Evolutionary conservation across 2,888 invertebrate species (phyloP).

Genomic region (Brachyptera risi): DNA sequence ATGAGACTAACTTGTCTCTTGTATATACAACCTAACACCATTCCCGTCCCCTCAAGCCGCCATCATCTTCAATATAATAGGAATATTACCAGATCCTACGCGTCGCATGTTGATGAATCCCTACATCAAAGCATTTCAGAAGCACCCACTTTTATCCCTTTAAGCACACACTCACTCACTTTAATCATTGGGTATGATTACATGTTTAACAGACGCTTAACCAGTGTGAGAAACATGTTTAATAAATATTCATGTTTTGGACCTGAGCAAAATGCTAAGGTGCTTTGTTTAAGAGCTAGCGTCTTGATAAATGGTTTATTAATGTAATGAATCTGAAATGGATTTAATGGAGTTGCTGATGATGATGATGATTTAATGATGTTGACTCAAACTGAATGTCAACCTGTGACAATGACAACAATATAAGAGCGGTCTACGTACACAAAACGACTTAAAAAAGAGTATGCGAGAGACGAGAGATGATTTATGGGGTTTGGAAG

Average conservation of each 20-base stretch:
- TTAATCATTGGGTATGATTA: not conserved
- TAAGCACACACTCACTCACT: too few relatives aligned
- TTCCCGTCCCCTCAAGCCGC: conserved; percentile 1
- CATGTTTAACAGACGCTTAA: not conserved
- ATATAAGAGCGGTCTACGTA: not conserved
- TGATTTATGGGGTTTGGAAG: not conserved
- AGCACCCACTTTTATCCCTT: too few relatives aligned
- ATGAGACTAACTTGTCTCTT: conserved; percentile 20
- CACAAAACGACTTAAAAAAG: not conserved
- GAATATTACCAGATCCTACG: conserved; percentile 1
- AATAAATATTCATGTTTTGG: not conserved
- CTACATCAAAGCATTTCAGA: not conserved
- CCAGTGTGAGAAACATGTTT: not conserved
- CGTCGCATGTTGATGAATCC: not conserved
- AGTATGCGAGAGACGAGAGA: not conserved
- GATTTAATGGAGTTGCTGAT: not conserved
- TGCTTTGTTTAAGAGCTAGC: not conserved
- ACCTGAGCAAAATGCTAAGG: not conserved
- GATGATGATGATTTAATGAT: not conserved
- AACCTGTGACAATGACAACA: not conserved
- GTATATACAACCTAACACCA: not conserved
- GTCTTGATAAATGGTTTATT: not conserved
- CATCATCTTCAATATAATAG: conserved; percentile 8
- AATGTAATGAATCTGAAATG: not conserved
- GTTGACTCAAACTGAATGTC: not conserved